Conservation (phyloP, 2,888 invertebrate genomes). For the Drosophila siamana region DNA sequence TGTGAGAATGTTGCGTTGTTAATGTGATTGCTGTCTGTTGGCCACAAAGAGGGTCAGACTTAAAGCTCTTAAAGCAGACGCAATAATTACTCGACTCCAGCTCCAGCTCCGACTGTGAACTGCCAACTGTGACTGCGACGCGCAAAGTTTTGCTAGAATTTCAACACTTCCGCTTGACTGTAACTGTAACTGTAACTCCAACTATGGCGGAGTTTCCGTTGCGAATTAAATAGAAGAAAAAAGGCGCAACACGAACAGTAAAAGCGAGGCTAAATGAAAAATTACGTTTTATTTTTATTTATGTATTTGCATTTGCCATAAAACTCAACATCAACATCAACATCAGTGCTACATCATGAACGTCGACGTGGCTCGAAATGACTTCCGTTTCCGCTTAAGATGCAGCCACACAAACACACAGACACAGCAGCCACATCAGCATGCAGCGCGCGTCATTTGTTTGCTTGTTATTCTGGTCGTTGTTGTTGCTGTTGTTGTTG, state of each 20-base stretch:
- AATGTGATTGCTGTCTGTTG: constrained; percentile 50
- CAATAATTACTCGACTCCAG: not conserved
- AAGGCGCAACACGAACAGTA: constrained; percentile 3
- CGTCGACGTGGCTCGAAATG: constrained; percentile 68
- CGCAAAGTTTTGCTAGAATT: constrained; percentile 60
- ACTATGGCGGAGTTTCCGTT: constrained; percentile 39
- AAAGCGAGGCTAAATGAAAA: constrained; percentile 66
- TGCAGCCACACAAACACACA: constrained; percentile 52
- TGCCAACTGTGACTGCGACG: constrained; percentile 1
- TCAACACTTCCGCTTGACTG: constrained; percentile 64
- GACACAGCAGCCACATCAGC: constrained; percentile 46
- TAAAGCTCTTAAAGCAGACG: constrained; percentile 3
- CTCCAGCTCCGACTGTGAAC: not conserved
- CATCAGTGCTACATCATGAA: constrained; percentile 61
- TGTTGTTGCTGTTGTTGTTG: constrained; percentile 29
- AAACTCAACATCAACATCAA: constrained; percentile 46
- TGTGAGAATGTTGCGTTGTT: constrained; percentile 20
- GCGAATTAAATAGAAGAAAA: constrained; percentile 57
- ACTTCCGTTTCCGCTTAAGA: constrained; percentile 81
- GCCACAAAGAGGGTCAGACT: constrained; percentile 18
- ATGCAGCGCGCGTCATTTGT: constrained; percentile 73
- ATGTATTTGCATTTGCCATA: constrained; percentile 72
- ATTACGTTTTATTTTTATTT: constrained; percentile 70
- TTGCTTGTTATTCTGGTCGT: constrained; percentile 37
- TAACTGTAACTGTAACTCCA: constrained; percentile 6